Evolutionary conservation across 2,113 vertebrate genomes (phyloP).

Genomic region (Conger conger): DNA sequence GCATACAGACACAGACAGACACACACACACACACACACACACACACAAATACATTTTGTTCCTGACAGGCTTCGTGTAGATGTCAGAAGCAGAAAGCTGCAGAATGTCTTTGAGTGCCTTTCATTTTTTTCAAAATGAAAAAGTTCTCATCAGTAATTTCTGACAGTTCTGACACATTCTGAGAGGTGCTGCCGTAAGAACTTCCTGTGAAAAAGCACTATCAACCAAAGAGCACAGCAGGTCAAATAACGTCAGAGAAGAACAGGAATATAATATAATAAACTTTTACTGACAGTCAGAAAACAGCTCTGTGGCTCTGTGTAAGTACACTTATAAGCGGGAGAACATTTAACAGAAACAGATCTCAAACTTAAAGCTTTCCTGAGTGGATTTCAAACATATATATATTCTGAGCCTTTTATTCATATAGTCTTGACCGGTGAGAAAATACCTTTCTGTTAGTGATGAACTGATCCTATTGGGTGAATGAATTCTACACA

Average conservation of each 20-base stretch:
- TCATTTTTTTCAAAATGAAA: not conserved
- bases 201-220: constrained; percentile 23
- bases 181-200: not conserved
- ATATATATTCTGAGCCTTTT: not conserved
- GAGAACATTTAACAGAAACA: no score
- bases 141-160: not conserved
- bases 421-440: not conserved
- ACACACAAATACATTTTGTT: no score
- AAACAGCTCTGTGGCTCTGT: no score
- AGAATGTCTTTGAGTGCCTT: not conserved
- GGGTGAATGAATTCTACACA: no score
- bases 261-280: not conserved
- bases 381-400: not conserved
- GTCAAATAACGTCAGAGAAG: constrained; percentile 6
- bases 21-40: no score
- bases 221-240: constrained; percentile 24
- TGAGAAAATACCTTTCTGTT: not conserved
- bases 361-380: no score
- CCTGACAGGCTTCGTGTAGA: no score
- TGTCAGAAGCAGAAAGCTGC: not conserved
- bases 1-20: no score
- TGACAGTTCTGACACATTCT: constrained; percentile 34
- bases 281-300: not conserved
- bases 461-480: not conserved
- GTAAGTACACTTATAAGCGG: no score